Base-by-base conservation (phyloP, 2,888 invertebrate genomes). In the Bombyx huttoni region DNA sequence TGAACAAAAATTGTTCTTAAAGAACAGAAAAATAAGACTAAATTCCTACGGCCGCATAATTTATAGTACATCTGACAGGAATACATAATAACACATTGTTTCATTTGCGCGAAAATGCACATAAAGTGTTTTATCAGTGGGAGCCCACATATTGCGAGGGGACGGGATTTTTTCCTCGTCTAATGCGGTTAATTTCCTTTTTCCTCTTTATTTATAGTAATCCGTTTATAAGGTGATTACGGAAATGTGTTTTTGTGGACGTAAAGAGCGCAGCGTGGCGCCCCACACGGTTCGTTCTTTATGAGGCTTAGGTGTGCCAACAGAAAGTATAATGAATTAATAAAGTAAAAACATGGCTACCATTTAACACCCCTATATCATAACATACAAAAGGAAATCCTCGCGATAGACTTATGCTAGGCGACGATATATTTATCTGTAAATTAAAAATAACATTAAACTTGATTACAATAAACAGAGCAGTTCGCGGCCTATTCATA, bases 211-310 rank as follows among this genome's bases (percentile, higher is more conserved):
- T 88, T 88, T 88, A 87, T 87, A 86, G 88, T 88, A 88, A 88
- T 88, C 87, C 85, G 87, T 86, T 86, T 87, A 87, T 88, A 88
- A 87, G 88, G 86, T 88, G 87, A 87, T 88, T 88, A 88, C 87
- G 79, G 85, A 85, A 87, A 88, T 88, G 87, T 87, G 85, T 88
- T 88, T 81, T 86, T 83, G 82, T 79, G 84, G 80, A 84, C 81
- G 84, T 85, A 82, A 86, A 86, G 82, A 85, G 79, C 87, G 78
- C 87, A 79, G 82, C 81, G 72, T 78, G 87, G 84, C 81, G 81
- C 63, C 70, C 63, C 70, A 68, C 70, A 69, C 66, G 67, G 63
- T 60, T 56, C 60, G 63, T 68, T 72, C 70, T 72, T 75, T 76
- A 67, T 66, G 63, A 56, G 67, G 70, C 70, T 73, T 75, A 64